Conservation (phyloP, 2,888 invertebrate species). For the Lasioglossum leucozonium region DNA sequence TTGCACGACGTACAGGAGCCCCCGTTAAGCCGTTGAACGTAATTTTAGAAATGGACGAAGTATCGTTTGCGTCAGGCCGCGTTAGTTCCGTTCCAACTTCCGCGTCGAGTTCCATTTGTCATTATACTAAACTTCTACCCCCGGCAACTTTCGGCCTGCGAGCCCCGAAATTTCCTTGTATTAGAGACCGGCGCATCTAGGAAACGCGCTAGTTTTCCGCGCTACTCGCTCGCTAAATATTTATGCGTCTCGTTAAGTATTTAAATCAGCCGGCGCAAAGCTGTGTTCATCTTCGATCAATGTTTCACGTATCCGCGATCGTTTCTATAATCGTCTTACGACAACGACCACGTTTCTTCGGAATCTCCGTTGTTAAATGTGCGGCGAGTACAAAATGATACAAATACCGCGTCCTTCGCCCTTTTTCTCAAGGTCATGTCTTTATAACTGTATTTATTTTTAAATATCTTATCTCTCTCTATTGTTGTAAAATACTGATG, state of each 20-base stretch:
- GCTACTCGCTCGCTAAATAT: conserved; percentile 27
- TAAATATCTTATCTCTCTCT: too few species aligned
- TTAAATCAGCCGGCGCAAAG: neutral
- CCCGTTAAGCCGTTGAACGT: conserved; percentile 29
- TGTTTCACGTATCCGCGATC: neutral
- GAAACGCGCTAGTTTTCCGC: neutral
- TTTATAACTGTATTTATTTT: too few species aligned
- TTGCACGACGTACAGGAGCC: conserved; percentile 26
- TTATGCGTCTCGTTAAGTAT: conserved; percentile 40
- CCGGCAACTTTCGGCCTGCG: conserved; percentile 36
- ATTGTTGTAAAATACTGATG: too few species aligned
- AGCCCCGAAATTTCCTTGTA: conserved; percentile 41
- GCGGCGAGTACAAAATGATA: too few species aligned
- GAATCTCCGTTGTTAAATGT: neutral
- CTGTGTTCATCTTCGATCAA: conserved; percentile 13
- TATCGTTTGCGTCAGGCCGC: conserved; percentile 42
- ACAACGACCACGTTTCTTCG: neutral
- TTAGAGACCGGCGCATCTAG: neutral
- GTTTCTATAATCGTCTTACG: conserved; percentile 16
- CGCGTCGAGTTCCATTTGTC: conserved; percentile 46
- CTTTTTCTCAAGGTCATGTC: too few species aligned
- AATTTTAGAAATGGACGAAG: conserved; percentile 58
- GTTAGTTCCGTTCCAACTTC: conserved; percentile 49
- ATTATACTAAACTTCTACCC: conserved; percentile 36
- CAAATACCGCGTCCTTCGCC: too few species aligned